Percentiles rank a stretch among this genome's conserved stretches.
Conservation (phyloP, 2,888 invertebrate genomes). For the Saturnia pavonia region DNA sequence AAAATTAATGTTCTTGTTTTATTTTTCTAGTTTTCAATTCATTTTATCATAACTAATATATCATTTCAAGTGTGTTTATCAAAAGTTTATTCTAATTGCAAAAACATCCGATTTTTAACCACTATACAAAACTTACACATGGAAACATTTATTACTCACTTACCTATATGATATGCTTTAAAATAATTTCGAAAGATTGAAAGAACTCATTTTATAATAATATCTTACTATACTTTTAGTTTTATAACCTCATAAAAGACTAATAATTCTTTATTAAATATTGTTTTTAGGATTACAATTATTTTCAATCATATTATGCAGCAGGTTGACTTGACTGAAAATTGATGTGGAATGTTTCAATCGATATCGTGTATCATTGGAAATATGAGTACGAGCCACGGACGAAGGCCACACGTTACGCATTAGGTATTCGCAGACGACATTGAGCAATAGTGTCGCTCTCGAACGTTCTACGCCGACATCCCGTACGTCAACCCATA, state of each 20-base stretch:
- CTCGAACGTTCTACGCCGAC: constrained; percentile 45
- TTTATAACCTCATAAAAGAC: not conserved
- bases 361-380: constrained; percentile 42
- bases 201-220: not conserved
- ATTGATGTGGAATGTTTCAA: not conserved
- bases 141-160: too few relatives aligned
- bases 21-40: not conserved
- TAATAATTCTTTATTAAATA: not conserved
- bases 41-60: not conserved
- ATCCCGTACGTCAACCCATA: constrained; percentile 60
- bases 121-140: not conserved
- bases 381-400: constrained; percentile 25
- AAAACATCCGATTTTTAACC: not conserved
- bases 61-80: not conserved
- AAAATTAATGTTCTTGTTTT: not conserved
- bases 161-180: not conserved
- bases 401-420: constrained; percentile 31
- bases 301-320: not conserved
- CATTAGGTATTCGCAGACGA: constrained; percentile 64
- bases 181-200: not conserved
- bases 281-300: not conserved
- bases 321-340: not conserved
- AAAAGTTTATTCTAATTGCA: not conserved
- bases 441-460: constrained; percentile 68
- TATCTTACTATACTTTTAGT: not conserved